Percentiles rank a stretch among this genome's conserved stretches.
Evolutionary conservation across 2,113 vertebrate species (phyloP).

Genomic region (Cryptotis parvus): DNA sequence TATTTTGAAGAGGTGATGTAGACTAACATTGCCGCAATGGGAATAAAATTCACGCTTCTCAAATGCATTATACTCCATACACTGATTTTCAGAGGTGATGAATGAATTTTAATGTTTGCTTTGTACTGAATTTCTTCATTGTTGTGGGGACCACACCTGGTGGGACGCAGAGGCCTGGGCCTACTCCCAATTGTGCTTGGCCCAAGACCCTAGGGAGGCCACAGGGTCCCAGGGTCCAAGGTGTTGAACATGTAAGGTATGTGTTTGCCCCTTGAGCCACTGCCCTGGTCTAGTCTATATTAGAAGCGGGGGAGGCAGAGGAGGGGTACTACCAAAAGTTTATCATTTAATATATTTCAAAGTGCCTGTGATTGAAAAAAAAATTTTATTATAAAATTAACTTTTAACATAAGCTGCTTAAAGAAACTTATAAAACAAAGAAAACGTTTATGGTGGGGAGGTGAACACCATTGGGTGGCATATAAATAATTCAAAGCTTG

Average conservation of each 20-base stretch:
- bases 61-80: not conserved
- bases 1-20: too few relatives aligned
- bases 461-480: not conserved
- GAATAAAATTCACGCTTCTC: not conserved
- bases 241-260: not conserved
- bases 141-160: too few relatives aligned
- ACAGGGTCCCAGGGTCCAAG: too few relatives aligned
- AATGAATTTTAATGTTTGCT: not conserved
- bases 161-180: too few relatives aligned
- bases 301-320: not conserved
- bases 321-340: not conserved
- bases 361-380: not conserved
- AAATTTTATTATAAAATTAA: not conserved
- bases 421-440: slow-evolving; percentile 23
- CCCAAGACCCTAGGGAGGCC: too few relatives aligned
- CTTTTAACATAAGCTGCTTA: slow-evolving; percentile 30
- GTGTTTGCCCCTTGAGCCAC: not conserved
- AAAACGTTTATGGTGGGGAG: not conserved
- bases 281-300: not conserved
- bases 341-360: not conserved
- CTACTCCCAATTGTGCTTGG: too few relatives aligned
- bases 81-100: not conserved
- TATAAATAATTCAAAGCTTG: not conserved
- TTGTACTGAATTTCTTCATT: not conserved
- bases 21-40: too few relatives aligned